Conservation (phyloP, 2,113 vertebrate species). For the Tetrao urogallus region DNA sequence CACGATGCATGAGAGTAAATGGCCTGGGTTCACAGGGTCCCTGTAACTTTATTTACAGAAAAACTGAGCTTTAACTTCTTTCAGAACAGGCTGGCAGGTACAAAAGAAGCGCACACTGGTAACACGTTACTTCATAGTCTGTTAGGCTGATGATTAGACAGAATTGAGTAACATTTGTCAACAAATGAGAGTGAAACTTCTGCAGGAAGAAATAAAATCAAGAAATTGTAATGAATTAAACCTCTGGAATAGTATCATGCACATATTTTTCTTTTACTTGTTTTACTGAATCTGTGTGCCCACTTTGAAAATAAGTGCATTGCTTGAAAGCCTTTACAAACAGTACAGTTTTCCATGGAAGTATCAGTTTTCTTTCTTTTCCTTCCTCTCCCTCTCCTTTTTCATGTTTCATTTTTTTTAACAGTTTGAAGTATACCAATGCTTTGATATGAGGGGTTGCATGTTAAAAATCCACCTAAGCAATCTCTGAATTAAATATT, state of each 20-base stretch:
- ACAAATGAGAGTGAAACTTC: slow-evolving; percentile 40
- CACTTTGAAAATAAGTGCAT: not conserved
- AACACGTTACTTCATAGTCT: slow-evolving; percentile 29
- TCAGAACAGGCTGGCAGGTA: not conserved
- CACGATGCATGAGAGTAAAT: not conserved
- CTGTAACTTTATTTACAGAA: slow-evolving; percentile 38
- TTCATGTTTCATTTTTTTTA: not conserved
- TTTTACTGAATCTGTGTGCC: not conserved
- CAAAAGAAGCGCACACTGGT: not conserved
- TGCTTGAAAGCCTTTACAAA: not conserved
- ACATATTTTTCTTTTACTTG: not conserved
- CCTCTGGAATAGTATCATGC: not conserved
- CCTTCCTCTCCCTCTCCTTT: not conserved
- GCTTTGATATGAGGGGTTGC: not conserved
- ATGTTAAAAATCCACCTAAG: not conserved
- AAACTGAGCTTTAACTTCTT: slow-evolving; percentile 42
- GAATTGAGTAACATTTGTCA: slow-evolving; percentile 59
- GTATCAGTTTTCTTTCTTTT: not conserved
- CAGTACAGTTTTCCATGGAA: not conserved
- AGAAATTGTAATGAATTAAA: not conserved
- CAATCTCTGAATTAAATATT: not conserved
- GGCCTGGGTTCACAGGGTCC: not conserved
- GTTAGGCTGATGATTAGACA: slow-evolving; percentile 38
- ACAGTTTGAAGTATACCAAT: not conserved
- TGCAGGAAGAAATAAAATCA: not conserved